A percentile compares a stretch with the other conserved stretches of the same genome.
phyloP scores from a whole-genome alignment of 1,140 invertebrate genomes.

The Argopecten irradians region DNA sequence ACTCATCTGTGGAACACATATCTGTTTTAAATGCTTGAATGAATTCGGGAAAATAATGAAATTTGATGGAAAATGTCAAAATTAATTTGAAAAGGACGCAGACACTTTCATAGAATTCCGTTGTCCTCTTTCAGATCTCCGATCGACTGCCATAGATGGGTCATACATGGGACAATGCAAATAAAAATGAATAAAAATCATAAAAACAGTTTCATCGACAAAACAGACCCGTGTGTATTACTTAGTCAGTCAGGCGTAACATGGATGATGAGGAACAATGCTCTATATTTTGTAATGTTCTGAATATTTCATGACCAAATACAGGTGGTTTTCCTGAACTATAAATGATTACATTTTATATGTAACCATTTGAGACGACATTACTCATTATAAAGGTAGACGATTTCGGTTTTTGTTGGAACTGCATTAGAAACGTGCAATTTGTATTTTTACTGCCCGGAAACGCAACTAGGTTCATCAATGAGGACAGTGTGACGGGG shows the following conservation, averaged over 20 bases:
- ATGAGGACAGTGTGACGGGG: no score
- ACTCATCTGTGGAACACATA: neutral
- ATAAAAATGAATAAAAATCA: neutral
- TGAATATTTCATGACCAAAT: conserved; percentile 4
- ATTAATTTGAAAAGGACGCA: neutral
- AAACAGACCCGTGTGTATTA: neutral
- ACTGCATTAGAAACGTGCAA: no score
- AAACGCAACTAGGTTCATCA: no score
- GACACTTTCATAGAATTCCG: neutral
- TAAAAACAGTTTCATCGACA: neutral
- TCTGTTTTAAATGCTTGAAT: neutral
- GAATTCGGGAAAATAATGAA: neutral
- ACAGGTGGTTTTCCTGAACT: neutral
- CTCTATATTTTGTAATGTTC: neutral
- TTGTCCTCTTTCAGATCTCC: neutral
- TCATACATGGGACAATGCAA: neutral
- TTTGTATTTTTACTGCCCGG: no score
- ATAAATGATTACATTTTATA: neutral
- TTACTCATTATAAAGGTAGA: no score
- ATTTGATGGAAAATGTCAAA: neutral
- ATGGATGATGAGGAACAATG: neutral
- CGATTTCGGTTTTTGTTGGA: no score
- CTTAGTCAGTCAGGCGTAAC: neutral
- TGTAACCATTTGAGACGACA: neutral
- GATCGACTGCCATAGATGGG: neutral